Conservation (phyloP, 1,140 invertebrate genomes). For the Apocrypta bakeri region DNA sequence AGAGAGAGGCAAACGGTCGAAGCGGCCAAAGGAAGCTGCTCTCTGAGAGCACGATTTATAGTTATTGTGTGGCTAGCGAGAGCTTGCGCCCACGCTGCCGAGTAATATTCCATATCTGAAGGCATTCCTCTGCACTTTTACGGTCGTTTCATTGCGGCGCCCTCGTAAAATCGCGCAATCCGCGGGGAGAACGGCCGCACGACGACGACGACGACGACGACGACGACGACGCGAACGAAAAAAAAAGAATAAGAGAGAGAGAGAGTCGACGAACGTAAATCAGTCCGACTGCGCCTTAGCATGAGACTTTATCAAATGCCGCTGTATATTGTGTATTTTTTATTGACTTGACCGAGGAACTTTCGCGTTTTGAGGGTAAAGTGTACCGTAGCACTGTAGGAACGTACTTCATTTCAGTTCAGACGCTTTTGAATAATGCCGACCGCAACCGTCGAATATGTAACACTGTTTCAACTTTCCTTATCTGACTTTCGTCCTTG, state of each 20-base stretch:
- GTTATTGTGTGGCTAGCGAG: slow-evolving; percentile 52
- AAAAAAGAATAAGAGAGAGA: slow-evolving; percentile 18
- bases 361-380: background rate
- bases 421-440: slow-evolving; percentile 15
- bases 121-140: slow-evolving; percentile 56
- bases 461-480: too few species aligned
- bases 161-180: slow-evolving; percentile 49
- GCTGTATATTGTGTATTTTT: slow-evolving; percentile 19
- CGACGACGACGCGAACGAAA: slow-evolving; percentile 22
- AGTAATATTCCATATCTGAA: slow-evolving; percentile 59
- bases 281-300: slow-evolving; percentile 45
- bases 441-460: too few species aligned
- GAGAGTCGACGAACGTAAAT: slow-evolving; percentile 47
- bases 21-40: slow-evolving; percentile 28
- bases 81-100: background rate
- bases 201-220: background rate
- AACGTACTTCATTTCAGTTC: background rate
- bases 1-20: background rate
- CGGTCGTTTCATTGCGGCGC: slow-evolving; percentile 51
- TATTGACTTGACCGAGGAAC: background rate
- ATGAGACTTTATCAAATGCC: slow-evolving; percentile 25
- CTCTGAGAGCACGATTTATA: slow-evolving; percentile 53
- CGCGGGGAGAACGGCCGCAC: background rate
- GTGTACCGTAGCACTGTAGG: background rate
- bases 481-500: too few species aligned